phyloP scores from a whole-genome alignment of 1,140 invertebrate genomes.

The Zaprionus inermis region DNA sequence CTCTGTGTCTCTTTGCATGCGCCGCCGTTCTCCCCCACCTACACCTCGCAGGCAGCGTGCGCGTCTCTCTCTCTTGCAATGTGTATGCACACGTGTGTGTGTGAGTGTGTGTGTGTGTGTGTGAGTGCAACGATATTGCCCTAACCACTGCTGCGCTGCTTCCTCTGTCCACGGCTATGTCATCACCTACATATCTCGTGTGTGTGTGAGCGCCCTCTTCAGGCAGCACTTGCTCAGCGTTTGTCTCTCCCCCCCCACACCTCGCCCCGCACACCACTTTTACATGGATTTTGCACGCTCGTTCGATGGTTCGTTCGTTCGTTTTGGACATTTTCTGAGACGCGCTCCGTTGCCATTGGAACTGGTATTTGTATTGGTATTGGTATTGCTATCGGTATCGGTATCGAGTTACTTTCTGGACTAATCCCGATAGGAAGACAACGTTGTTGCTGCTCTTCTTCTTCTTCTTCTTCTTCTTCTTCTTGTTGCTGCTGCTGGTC shows the following conservation, averaged over 20 bases:
- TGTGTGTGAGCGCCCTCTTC: conserved; percentile 19
- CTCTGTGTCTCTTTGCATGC: conserved; percentile 58
- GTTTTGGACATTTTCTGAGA: conserved; percentile 31
- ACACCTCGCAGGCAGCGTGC: background rate
- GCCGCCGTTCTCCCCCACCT: conserved; percentile 5
- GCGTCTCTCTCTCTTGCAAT: conserved; percentile 6
- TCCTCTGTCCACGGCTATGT: conserved; percentile 43
- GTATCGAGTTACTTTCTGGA: conserved; percentile 57
- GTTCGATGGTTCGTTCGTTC: conserved; percentile 31
- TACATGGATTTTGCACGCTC: conserved; percentile 73
- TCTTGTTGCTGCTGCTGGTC: conserved; percentile 6
- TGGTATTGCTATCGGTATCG: conserved; percentile 51
- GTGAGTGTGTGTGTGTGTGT: conserved; percentile 35
- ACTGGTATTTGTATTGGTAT: conserved; percentile 26
- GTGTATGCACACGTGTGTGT: background rate
- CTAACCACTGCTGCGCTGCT: conserved; percentile 31
- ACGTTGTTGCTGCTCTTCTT: background rate
- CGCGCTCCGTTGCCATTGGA: conserved; percentile 28
- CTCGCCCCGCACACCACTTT: conserved; percentile 27
- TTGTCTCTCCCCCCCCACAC: background rate
- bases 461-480: no score
- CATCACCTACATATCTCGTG: conserved; percentile 36
- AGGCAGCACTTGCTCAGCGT: background rate
- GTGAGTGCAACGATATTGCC: conserved; percentile 48
- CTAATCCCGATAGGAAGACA: conserved; percentile 53